Conservation (phyloP, 2,113 vertebrate species). For the Aix galericulata region DNA sequence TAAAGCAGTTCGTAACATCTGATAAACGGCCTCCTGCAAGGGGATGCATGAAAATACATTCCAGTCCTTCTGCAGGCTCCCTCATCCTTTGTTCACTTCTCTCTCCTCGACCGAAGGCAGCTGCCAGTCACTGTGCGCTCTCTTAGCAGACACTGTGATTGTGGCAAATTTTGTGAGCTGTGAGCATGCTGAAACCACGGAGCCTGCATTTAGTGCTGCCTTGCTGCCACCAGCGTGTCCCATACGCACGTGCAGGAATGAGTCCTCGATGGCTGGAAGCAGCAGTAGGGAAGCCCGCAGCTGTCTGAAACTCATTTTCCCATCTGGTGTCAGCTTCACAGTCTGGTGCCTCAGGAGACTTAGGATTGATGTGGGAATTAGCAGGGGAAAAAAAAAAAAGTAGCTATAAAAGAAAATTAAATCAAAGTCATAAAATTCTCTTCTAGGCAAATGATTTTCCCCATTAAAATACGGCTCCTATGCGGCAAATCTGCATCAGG, state of each 20-base stretch:
- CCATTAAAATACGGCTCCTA: not conserved
- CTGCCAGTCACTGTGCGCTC: not conserved
- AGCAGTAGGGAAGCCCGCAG: not conserved
- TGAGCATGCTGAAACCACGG: not conserved
- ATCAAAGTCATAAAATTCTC: not conserved
- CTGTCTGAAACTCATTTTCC: not conserved
- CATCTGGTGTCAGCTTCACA: slow-evolving; percentile 6
- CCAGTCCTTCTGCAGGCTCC: not conserved
- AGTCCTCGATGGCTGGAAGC: not conserved
- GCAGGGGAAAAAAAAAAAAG: not conserved
- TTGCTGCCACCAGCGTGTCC: not conserved
- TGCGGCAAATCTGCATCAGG: not conserved
- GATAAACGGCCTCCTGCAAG: not conserved
- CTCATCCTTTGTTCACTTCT: not conserved
- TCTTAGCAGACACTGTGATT: not conserved
- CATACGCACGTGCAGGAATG: not conserved
- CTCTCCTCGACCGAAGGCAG: not conserved
- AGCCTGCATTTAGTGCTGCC: not conserved
- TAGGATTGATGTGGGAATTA: not conserved
- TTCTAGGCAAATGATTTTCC: not conserved
- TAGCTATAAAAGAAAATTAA: not conserved
- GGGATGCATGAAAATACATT: not conserved
- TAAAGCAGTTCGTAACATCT: slow-evolving; percentile 11
- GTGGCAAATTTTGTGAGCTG: not conserved
- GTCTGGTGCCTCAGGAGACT: not conserved